These are phyloP conservation scores for Scaptomyza reducta DNA, from an alignment of 2,888 invertebrate genomes.

Conservation along the genomic window DNA sequence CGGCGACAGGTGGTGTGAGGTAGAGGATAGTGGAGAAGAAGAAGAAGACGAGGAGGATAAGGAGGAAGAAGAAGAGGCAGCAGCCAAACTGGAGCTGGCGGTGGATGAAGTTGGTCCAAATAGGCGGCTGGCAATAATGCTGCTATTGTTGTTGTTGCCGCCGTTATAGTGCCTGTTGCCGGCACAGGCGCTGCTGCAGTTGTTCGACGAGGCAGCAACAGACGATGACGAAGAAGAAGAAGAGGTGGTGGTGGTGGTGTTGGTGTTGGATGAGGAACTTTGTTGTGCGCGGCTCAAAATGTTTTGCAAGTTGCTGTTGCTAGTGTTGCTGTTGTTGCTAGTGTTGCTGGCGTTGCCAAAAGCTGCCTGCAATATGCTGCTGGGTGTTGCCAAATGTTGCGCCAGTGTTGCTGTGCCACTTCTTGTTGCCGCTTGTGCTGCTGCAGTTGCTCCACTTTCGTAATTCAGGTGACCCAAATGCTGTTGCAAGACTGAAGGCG, in stretches of 20 bases:
- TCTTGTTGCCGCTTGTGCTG: conserved; percentile 57
- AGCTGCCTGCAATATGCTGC: conserved; percentile 77
- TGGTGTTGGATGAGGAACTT: conserved; percentile 62
- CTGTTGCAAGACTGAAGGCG: conserved; percentile 81
- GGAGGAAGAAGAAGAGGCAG: conserved; percentile 46
- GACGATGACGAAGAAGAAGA: conserved; percentile 30
- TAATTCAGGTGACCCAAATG: conserved; percentile 84
- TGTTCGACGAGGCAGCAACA: conserved; percentile 50
- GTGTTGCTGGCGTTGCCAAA: conserved; percentile 64
- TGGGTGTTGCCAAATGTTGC: conserved; percentile 79
- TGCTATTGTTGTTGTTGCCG: conserved; percentile 63
- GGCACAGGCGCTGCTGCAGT: conserved; percentile 73
- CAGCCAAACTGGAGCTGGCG: conserved; percentile 42
- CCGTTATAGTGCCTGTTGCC: conserved; percentile 78
- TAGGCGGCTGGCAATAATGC: conserved; percentile 81
- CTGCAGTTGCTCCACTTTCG: conserved; percentile 76
- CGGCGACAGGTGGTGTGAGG: conserved; percentile 49
- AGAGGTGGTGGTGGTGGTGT: conserved; percentile 35
- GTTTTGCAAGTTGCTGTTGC: conserved; percentile 68
- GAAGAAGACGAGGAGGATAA: conserved; percentile 39
- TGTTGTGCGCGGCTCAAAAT: conserved; percentile 75
- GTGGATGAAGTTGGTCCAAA: conserved; percentile 68
- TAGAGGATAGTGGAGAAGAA: background rate
- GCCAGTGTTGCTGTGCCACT: conserved; percentile 78
- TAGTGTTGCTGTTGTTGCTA: conserved; percentile 22